A percentile compares a stretch with the other conserved stretches of the same genome.
These are phyloP conservation scores for Drosophila saltans DNA, from an alignment of 1,140 invertebrate species.

Conservation along the genomic window DNA sequence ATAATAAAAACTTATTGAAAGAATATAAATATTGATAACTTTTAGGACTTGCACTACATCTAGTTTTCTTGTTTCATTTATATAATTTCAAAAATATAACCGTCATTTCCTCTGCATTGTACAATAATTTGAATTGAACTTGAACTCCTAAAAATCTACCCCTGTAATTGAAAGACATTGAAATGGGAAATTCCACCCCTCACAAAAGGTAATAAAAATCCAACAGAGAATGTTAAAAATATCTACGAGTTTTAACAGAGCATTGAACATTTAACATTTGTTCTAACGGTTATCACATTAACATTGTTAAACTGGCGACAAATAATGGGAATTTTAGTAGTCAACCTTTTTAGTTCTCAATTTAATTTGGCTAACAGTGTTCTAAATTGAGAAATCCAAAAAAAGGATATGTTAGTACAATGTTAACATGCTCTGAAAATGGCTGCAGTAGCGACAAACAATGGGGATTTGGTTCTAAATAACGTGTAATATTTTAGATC, in stretches of 20 bases:
- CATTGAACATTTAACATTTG: background rate
- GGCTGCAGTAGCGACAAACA: background rate
- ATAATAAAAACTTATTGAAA: no score
- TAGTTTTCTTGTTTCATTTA: no score
- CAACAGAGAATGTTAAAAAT: background rate
- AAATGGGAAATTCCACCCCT: background rate
- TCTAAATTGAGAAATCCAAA: background rate
- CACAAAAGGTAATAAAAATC: background rate
- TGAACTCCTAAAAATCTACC: background rate
- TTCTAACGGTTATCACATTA: background rate
- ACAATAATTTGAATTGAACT: background rate
- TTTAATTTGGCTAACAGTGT: background rate
- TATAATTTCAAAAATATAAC: background rate
- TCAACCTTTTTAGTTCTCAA: background rate
- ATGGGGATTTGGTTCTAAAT: background rate
- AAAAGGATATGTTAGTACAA: background rate
- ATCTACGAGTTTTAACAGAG: background rate
- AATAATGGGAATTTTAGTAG: background rate
- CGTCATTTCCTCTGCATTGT: background rate
- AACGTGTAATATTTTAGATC: background rate
- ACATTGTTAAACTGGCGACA: background rate
- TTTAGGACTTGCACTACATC: no score
- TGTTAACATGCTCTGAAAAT: background rate
- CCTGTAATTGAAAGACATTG: background rate
- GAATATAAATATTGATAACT: no score